Conservation (phyloP, 2,888 invertebrate species). For the Onthophagus sagittarius region DNA sequence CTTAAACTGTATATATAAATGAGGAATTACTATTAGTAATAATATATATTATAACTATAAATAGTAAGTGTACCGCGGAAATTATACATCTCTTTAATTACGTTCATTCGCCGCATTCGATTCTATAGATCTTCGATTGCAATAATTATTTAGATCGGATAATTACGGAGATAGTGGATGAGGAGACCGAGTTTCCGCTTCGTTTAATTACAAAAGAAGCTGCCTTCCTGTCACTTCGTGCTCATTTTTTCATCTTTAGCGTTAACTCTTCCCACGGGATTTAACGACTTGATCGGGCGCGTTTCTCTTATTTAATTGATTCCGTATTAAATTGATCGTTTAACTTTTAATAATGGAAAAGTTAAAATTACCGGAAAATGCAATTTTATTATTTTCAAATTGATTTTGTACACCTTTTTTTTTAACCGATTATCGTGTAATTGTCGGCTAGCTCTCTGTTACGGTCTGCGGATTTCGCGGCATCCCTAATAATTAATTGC, state of each 20-base stretch:
- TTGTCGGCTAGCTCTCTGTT: background rate
- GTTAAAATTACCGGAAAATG: background rate
- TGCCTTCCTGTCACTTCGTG: background rate
- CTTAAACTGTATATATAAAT: too few relatives aligned
- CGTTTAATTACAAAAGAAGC: background rate
- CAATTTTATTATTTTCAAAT: background rate
- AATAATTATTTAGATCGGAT: background rate
- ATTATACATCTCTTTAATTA: background rate
- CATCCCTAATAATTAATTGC: background rate
- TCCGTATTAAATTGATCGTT: too few relatives aligned
- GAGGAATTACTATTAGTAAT: too few relatives aligned
- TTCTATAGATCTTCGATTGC: background rate
- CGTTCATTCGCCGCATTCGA: background rate
- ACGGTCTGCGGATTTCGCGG: background rate
- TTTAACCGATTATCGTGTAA: background rate
- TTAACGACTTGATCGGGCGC: background rate
- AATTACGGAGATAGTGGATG: background rate
- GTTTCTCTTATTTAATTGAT: too few relatives aligned
- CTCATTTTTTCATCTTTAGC: background rate
- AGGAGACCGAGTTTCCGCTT: background rate
- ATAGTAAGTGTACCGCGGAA: background rate
- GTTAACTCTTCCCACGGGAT: background rate
- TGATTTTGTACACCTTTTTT: background rate
- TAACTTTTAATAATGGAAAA: too few relatives aligned
- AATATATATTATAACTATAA: background rate